phyloP scores from a whole-genome alignment of 2,797 vertebrate genomes.

The Eulemur mongoz region DNA sequence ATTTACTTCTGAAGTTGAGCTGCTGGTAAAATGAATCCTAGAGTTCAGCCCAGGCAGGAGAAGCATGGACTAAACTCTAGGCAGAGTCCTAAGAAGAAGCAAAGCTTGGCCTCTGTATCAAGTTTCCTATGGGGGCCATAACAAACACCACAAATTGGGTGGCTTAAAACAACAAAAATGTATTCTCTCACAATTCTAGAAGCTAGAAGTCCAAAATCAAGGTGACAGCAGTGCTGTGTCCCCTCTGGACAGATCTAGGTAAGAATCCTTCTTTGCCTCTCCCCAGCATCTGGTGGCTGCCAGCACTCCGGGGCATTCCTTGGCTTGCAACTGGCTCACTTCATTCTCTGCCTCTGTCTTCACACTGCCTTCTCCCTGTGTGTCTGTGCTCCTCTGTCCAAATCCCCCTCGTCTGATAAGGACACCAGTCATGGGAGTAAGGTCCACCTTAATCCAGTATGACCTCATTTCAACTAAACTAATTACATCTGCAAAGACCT shows the following conservation, averaged over 20 bases:
- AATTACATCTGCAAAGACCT: neutral
- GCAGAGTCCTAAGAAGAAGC: neutral
- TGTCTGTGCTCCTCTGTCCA: neutral
- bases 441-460: neutral
- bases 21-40: neutral
- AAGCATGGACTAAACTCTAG: neutral
- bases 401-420: neutral
- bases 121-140: neutral
- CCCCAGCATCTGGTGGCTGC: neutral
- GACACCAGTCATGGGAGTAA: neutral
- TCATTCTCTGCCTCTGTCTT: neutral
- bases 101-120: neutral
- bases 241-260: neutral
- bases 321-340: neutral
- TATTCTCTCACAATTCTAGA: neutral
- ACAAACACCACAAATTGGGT: neutral
- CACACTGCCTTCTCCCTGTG: neutral
- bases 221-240: neutral
- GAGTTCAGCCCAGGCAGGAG: neutral
- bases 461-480: neutral
- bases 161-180: neutral
- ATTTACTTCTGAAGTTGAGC: neutral
- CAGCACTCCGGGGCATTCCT: neutral
- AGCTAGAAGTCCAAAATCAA: neutral
- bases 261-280: neutral